Evolutionary conservation across 1,140 invertebrate species (phyloP), one percentile per base, ranked within the genome.

Genomic region (Phymorhynchus buccinoides): DNA sequence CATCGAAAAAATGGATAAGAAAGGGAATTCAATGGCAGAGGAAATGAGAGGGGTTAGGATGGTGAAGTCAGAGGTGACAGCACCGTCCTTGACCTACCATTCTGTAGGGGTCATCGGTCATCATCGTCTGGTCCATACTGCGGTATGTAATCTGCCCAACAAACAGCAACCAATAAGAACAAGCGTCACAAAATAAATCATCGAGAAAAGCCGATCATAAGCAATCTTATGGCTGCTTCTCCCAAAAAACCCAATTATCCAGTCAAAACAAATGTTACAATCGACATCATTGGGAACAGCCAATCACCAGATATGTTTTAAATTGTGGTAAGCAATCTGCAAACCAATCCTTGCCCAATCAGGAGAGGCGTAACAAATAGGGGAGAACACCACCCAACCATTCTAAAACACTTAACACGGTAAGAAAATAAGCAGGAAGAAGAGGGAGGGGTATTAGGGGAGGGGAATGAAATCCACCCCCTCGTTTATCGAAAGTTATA

Each of bases 121-220:
- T 27, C 73, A 75, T 75, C 35, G 73, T 75, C 35, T 75, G 73
- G 73, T 75, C 73, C 73, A 75, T 41, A 39, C 37, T 16, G 41
- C 73, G 35, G 35, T 75, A 41, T 16, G 35, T 37, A 41, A 75
- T 41, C 37, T 71, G 68, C 30, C 22, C 30, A 71, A 71, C 68
- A 71, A 71, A 12, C 30, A 71, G 9, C 68, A 71, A 32, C 68
- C 68, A 71, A 71, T 71, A n/a, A 71, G 7, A 22, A 71, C 3
- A 71, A 32, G 18, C 30, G 30, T 35, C 35, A 62, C 56, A 62
- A 62, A 27, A 62, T 16, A 27, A 62, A 62, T 27, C 56, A 62
- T 16, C 4, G 56, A 62, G 22, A 22, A 4, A 16, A 71, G 68
- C 68, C 68, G 35, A 71, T 71, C 68, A 71, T 14, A 22, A 32